Evolutionary conservation across 2,113 vertebrate species (phyloP).

Genomic region (Microcebus griseorufus): DNA sequence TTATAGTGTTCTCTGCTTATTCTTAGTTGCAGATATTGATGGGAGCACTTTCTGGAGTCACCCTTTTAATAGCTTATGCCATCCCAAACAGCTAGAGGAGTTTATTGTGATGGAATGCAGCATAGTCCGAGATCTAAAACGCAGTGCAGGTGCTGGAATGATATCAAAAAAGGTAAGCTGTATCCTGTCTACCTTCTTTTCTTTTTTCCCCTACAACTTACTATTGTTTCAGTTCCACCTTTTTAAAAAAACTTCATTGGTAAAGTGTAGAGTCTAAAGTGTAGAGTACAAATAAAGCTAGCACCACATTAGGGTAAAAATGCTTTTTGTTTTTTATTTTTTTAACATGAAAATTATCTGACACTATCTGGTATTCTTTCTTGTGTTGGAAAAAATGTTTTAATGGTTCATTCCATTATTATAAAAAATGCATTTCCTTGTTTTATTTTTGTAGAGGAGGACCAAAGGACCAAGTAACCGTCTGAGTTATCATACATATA

Average conservation of each 20-base stretch:
- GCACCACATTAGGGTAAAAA: not conserved
- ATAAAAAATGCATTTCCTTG: not conserved
- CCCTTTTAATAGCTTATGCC: slow-evolving; percentile 94
- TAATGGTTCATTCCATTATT: not conserved
- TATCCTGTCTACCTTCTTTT: not conserved
- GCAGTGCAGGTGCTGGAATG: slow-evolving; percentile 91
- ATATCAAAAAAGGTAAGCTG: slow-evolving; percentile 92
- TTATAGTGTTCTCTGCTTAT: not conserved
- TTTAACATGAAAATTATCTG: not conserved
- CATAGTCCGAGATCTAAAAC: slow-evolving; percentile 87
- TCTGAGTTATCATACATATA: not conserved
- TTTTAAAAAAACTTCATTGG: not conserved
- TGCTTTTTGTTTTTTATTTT: not conserved
- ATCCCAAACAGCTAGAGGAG: slow-evolving; percentile 94
- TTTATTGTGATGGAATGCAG: slow-evolving; percentile 96
- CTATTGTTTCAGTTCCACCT: not conserved
- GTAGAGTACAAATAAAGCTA: not conserved
- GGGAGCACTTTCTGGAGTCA: slow-evolving; percentile 94
- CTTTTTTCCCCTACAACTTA: not conserved
- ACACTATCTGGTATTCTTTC: not conserved
- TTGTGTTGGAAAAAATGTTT: not conserved
- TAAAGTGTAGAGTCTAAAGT: not conserved
- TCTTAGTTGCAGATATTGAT: slow-evolving; percentile 95
- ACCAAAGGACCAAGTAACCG: not conserved
- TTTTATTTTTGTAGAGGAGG: not conserved